Percentiles rank a stretch among this genome's conserved stretches.
phyloP scores from a whole-genome alignment of 1,140 invertebrate genomes.

The Luehdorfia chinensis region DNA sequence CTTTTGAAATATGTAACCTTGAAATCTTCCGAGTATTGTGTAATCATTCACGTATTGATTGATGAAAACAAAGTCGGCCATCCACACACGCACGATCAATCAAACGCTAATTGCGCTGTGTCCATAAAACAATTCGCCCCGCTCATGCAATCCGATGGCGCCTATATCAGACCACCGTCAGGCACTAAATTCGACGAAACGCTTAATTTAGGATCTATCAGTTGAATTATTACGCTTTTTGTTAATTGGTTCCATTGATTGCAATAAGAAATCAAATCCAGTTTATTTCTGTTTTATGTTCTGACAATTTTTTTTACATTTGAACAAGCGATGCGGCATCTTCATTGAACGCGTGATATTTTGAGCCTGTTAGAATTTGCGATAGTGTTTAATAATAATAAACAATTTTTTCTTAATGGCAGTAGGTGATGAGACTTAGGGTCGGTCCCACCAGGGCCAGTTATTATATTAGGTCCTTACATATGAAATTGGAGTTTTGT shows the following conservation, averaged over 20 bases:
- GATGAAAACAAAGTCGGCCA: neutral
- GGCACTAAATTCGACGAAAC: neutral
- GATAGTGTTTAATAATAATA: too few species aligned
- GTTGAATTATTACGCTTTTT: neutral
- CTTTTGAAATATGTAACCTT: conserved; percentile 1
- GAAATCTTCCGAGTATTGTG: neutral
- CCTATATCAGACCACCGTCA: neutral
- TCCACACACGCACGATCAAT: neutral
- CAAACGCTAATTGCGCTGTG: conserved; percentile 8
- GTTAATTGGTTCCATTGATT: conserved; percentile 2
- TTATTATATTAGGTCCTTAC: too few species aligned
- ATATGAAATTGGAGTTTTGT: too few species aligned
- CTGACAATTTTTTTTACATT: too few species aligned
- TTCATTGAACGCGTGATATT: too few species aligned
- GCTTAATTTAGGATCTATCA: conserved; percentile 1
- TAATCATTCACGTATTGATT: conserved; percentile 9
- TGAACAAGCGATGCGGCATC: too few species aligned
- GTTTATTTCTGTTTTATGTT: neutral
- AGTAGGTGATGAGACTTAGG: too few species aligned
- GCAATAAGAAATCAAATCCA: neutral
- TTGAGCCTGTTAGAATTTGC: too few species aligned
- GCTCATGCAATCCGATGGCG: conserved; percentile 2
- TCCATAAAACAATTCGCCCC: conserved; percentile 4
- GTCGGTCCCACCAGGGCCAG: too few species aligned
- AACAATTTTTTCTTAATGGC: too few species aligned